Percentiles rank a stretch among this genome's conserved stretches.
Evolutionary conservation across 2,113 vertebrate genomes (phyloP).

Genomic region (Siphamia tubifer): DNA sequence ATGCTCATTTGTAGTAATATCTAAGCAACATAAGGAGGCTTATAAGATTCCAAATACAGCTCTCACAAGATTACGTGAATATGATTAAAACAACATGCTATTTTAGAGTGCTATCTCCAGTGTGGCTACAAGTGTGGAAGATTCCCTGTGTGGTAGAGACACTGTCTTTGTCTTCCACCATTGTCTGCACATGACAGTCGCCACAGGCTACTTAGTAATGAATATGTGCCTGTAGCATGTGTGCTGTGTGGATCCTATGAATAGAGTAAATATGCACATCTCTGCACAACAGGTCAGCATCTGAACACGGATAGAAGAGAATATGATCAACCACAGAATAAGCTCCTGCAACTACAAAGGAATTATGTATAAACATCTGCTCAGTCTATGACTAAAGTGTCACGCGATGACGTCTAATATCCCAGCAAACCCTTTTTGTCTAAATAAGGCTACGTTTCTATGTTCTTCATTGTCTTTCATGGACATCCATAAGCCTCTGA

Average conservation of each 20-base stretch:
- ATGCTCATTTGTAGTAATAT: constrained; percentile 72
- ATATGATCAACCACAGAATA: constrained; percentile 63
- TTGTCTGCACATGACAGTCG: constrained; percentile 76
- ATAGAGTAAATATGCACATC: constrained; percentile 77
- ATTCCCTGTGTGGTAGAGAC: constrained; percentile 46
- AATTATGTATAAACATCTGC: constrained; percentile 70
- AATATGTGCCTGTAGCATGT: constrained; percentile 76
- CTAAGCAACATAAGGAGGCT: constrained; percentile 69
- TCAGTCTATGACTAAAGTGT: constrained; percentile 59
- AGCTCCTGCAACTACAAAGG: constrained; percentile 69
- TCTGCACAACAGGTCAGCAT: constrained; percentile 76
- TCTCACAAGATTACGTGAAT: constrained; percentile 68
- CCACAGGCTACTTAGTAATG: constrained; percentile 79
- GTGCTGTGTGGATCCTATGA: constrained; percentile 65
- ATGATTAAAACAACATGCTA: constrained; percentile 52
- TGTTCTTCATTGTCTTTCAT: constrained; percentile 62
- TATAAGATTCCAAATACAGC: constrained; percentile 61
- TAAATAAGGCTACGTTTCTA: constrained; percentile 65
- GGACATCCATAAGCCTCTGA: constrained; percentile 58
- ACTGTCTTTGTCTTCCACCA: constrained; percentile 68
- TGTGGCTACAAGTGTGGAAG: constrained; percentile 72
- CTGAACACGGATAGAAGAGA: constrained; percentile 58
- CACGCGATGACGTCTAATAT: constrained; percentile 61
- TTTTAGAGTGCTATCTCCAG: constrained; percentile 17
- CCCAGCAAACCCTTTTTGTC: constrained; percentile 59